Percentiles rank a stretch among this genome's conserved stretches.
phyloP scores from a whole-genome alignment of 2,888 invertebrate genomes.

The Lochmaea crataegi region DNA sequence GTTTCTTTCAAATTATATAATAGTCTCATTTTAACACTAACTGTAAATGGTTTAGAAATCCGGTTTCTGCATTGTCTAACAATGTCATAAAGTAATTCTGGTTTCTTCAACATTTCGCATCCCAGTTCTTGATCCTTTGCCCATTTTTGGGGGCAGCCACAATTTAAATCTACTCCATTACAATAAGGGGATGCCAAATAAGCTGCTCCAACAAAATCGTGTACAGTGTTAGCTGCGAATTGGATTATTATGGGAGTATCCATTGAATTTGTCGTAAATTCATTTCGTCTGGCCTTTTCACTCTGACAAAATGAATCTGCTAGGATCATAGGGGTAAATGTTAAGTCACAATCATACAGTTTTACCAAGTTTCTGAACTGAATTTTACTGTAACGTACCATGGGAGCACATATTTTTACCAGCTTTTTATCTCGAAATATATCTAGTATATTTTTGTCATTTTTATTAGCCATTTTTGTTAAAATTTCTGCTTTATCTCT shows the following conservation, averaged over 20 bases:
- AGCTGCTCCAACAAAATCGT: slow-evolving; percentile 88
- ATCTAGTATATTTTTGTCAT: slow-evolving; percentile 68
- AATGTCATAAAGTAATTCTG: slow-evolving; percentile 85
- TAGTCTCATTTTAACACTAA: slow-evolving; percentile 93
- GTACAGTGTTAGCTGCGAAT: slow-evolving; percentile 89
- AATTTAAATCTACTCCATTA: slow-evolving; percentile 95
- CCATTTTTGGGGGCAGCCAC: slow-evolving; percentile 98
- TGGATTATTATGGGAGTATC: slow-evolving; percentile 87
- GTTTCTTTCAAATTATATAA: slow-evolving; percentile 77
- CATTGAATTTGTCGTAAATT: slow-evolving; percentile 77
- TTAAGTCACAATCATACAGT: slow-evolving; percentile 87
- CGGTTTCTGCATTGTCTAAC: slow-evolving; percentile 79
- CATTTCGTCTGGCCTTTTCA: slow-evolving; percentile 83
- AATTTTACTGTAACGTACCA: slow-evolving; percentile 93
- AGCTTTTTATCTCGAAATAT: slow-evolving; percentile 74
- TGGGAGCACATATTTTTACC: slow-evolving; percentile 90
- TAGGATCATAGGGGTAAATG: slow-evolving; percentile 97
- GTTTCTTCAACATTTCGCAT: slow-evolving; percentile 83
- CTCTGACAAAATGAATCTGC: slow-evolving; percentile 94
- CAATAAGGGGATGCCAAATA: slow-evolving; percentile 83
- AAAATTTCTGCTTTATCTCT: neutral
- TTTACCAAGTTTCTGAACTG: slow-evolving; percentile 82
- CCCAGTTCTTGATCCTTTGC: slow-evolving; percentile 93
- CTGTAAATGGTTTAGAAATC: slow-evolving; percentile 80
- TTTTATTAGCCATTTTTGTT: neutral